Percentiles rank a stretch among this genome's conserved stretches.
Conservation (phyloP, 2,888 invertebrate species). For the Cheilosia variabilis region DNA sequence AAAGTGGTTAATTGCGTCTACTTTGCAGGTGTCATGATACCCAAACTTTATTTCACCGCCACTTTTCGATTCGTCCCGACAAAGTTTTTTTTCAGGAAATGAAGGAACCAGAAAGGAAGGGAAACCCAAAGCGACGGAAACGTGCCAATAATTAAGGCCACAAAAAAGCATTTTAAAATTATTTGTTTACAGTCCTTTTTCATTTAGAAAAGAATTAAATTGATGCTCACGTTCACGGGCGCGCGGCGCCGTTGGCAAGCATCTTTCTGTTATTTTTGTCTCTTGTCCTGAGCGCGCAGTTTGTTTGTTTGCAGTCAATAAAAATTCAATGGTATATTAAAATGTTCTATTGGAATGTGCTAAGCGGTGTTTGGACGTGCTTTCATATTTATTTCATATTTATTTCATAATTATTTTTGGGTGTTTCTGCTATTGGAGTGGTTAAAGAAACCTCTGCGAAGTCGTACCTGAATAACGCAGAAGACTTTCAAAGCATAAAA, state of each 20-base stretch:
- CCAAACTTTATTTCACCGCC: conserved; percentile 41
- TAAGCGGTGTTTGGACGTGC: too few species aligned
- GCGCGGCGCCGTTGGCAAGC: not conserved
- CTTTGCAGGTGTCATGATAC: conserved; percentile 66
- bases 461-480: too few species aligned
- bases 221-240: conserved; percentile 19
- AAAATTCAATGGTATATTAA: too few species aligned
- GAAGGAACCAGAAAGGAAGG: conserved; percentile 10
- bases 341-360: too few species aligned
- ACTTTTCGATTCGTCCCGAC: conserved; percentile 15
- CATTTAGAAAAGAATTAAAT: conserved; percentile 31
- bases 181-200: conserved; percentile 49
- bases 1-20: conserved; percentile 57
- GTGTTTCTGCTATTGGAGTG: too few species aligned
- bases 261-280: not conserved
- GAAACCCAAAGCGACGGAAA: conserved; percentile 21
- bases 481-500: too few species aligned
- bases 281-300: too few species aligned
- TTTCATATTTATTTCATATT: too few species aligned
- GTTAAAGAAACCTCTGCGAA: too few species aligned
- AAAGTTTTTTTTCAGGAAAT: conserved; percentile 13
- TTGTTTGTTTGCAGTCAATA: too few species aligned
- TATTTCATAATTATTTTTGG: too few species aligned
- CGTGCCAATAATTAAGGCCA: conserved; percentile 47
- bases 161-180: conserved; percentile 50